Evolutionary conservation across 64 coral and sea anemone species (phyloP).

Genomic region (Dendrophyllia cribrosa): DNA sequence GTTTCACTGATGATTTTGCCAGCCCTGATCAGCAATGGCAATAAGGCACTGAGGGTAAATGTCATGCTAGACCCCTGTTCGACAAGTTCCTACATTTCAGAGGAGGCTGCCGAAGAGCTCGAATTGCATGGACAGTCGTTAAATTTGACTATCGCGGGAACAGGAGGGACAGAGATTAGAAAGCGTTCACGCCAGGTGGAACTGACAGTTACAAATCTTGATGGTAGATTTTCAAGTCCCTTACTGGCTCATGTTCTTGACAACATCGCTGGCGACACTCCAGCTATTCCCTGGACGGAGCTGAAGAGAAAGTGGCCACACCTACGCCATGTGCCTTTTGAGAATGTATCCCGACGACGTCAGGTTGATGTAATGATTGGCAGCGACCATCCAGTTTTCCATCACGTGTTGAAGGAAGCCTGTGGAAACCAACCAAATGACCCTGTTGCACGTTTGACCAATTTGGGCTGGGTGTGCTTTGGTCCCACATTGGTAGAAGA

Average conservation of each 20-base stretch:
- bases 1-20: constrained; percentile 68
- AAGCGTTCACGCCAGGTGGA: constrained; percentile 6
- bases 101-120: constrained; percentile 54
- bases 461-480: constrained; percentile 52
- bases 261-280: constrained; percentile 70
- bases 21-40: constrained; percentile 30
- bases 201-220: constrained; percentile 37
- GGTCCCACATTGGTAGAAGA: constrained; percentile 57
- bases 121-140: constrained; percentile 23
- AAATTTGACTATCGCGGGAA: constrained; percentile 52
- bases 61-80: constrained; percentile 76
- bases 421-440: constrained; percentile 14
- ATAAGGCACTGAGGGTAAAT: constrained; percentile 50
- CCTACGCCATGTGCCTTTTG: constrained; percentile 44
- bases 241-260: constrained; percentile 74
- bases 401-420: constrained; percentile 33
- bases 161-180: constrained; percentile 32
- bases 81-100: constrained; percentile 57
- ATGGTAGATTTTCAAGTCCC: constrained; percentile 21
- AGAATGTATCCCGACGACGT: neutral
- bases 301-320: constrained; percentile 76
- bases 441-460: constrained; percentile 16
- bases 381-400: constrained; percentile 60
- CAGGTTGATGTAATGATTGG: constrained; percentile 66
- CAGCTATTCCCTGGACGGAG: constrained; percentile 55